Evolutionary conservation across 2,113 vertebrate species (phyloP), one percentile per base, ranked within the genome.

Genomic region (Phaethornis superciliosus): DNA sequence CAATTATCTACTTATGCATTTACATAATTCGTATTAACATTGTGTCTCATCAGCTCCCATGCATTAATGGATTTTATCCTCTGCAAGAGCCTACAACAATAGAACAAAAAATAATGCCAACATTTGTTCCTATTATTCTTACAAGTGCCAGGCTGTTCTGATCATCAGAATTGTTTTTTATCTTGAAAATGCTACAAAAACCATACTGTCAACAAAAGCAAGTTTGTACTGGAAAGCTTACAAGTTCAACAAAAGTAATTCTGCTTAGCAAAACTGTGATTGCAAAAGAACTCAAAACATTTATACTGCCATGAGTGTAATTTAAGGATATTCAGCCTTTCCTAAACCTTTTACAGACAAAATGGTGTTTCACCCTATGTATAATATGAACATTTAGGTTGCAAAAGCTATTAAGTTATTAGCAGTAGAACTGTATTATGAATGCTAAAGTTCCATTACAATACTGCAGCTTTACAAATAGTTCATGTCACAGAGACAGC

Each of bases 251-350:
- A 96, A 71, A 93, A 68, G 79, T 84, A 95, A 94, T 83, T 58
- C 82, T 88, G 76, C 88, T 95, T 95, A 94, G 90, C 79, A 94
- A 93, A 95, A 88, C 82, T 54, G 56, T 81, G 94, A 96, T 93
- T 93, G 93, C 91, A 95, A 94, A 93, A 93, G 95, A 95, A 95
- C 85, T 91, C 88, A 91, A 95, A 96, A 91, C 80, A 95, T 95
- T 95, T 88, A 28, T 68, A 28, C 54, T 93, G 82, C 90, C 76
- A 78, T 46, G 69, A 93, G 54, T 58, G 60, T 37, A 93, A 86
- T 86, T 88, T 86, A 91, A 94, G 94, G 93, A 71, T 91, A 86
- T 86, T 71, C 84, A 93, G 60, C 56, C 75, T 90, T 60, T 81
- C 49, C n/a, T 83, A 84, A 84, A 84, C 37, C 58, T 88, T 88